Conservation (phyloP, 2,797 vertebrate species). For the Sebastes steindachneri region DNA sequence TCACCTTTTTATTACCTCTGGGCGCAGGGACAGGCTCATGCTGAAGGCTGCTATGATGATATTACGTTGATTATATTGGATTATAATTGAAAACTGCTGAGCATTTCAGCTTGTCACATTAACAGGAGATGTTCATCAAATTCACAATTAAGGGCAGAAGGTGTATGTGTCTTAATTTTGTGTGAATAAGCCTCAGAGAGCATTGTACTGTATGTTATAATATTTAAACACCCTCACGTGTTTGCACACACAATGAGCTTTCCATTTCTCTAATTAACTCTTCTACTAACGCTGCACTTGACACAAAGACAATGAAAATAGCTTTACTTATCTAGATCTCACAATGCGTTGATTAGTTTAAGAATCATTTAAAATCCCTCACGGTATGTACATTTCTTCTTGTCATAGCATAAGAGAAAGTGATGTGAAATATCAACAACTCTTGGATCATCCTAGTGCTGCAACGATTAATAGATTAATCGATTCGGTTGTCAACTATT, state of each 20-base stretch:
- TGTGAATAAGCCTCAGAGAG: not conserved
- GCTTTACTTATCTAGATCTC: not conserved
- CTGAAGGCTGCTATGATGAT: constrained; percentile 14
- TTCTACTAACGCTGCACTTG: not conserved
- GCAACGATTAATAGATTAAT: too few relatives aligned
- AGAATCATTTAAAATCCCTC: not conserved
- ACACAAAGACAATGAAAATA: not conserved
- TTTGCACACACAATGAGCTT: not conserved
- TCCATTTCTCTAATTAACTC: not conserved
- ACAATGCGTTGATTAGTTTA: not conserved
- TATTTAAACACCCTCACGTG: not conserved
- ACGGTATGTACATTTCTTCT: not conserved
- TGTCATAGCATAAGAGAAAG: not conserved
- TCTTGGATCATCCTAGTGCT: too few relatives aligned
- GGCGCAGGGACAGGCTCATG: not conserved
- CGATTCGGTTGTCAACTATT: too few relatives aligned
- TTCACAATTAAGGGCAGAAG: not conserved
- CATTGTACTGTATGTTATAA: not conserved
- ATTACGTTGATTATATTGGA: constrained; percentile 23
- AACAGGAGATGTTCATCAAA: not conserved
- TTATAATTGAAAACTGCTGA: constrained; percentile 25
- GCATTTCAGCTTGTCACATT: not conserved
- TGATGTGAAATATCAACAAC: too few relatives aligned
- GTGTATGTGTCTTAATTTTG: not conserved
- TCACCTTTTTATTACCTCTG: constrained; percentile 67